These are phyloP conservation scores for Cossypha caffra DNA, from an alignment of 2,797 vertebrate genomes.

Conservation along the genomic window DNA sequence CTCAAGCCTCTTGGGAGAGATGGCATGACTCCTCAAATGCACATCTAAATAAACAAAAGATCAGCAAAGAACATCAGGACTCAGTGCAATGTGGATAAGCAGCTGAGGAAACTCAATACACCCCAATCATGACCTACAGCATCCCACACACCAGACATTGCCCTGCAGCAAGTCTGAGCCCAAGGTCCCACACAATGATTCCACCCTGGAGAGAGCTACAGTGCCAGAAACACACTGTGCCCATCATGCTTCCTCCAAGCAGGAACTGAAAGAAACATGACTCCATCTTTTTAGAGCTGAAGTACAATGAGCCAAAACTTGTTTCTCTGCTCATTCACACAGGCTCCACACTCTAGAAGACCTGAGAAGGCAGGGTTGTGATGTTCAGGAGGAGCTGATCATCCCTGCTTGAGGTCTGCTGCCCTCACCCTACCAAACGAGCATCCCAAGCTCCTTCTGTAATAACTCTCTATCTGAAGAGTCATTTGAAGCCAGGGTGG, in stretches of 20 bases:
- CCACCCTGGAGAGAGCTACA: neutral
- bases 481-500: neutral
- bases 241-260: neutral
- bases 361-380: neutral
- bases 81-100: neutral
- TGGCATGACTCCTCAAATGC: neutral
- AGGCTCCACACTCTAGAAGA: neutral
- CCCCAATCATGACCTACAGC: neutral
- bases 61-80: neutral
- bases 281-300: neutral
- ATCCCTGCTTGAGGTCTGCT: neutral
- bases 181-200: fast-evolving
- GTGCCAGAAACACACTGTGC: neutral
- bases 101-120: neutral
- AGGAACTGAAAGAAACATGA: neutral
- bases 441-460: neutral
- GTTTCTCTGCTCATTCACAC: neutral
- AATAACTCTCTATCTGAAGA: neutral
- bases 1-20: neutral
- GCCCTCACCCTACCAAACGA: neutral
- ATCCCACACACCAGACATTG: neutral
- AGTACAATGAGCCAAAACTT: neutral
- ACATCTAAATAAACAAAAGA: neutral
- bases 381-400: neutral
- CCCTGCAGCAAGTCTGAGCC: neutral